A percentile compares a stretch with the other conserved stretches of the same genome.
Evolutionary conservation across 2,797 vertebrate species (phyloP).

Genomic region (Lateolabrax maculatus): DNA sequence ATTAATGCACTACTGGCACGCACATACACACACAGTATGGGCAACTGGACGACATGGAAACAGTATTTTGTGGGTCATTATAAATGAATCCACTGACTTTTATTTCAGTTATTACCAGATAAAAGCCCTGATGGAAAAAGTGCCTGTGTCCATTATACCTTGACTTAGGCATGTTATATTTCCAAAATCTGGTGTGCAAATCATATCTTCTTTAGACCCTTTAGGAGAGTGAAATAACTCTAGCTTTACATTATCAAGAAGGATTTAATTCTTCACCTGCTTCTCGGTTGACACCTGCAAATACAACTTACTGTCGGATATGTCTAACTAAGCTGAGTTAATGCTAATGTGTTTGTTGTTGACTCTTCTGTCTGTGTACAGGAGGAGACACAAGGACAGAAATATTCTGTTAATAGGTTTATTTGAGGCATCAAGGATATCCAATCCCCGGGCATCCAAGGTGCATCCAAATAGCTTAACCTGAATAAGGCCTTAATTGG

Average conservation of each 20-base stretch:
- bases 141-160: not conserved
- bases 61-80: not conserved
- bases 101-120: not conserved
- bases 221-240: not conserved
- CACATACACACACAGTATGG: not conserved
- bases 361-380: constrained; percentile 43
- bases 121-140: not conserved
- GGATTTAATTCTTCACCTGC: not conserved
- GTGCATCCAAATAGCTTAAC: constrained; percentile 75
- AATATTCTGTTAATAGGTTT: constrained; percentile 75
- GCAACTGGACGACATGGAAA: not conserved
- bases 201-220: not conserved
- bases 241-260: not conserved
- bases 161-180: not conserved
- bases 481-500: constrained; percentile 64
- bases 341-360: constrained; percentile 11
- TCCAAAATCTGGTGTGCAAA: not conserved
- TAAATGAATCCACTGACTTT: not conserved
- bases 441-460: constrained; percentile 50
- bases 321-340: not conserved
- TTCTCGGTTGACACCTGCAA: not conserved
- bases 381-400: constrained; percentile 40
- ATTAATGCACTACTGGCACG: not conserved
- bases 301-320: not conserved
- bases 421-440: constrained; percentile 65